These are phyloP conservation scores for Siniperca chuatsi DNA, from an alignment of 2,113 vertebrate genomes.

Conservation along the genomic window DNA sequence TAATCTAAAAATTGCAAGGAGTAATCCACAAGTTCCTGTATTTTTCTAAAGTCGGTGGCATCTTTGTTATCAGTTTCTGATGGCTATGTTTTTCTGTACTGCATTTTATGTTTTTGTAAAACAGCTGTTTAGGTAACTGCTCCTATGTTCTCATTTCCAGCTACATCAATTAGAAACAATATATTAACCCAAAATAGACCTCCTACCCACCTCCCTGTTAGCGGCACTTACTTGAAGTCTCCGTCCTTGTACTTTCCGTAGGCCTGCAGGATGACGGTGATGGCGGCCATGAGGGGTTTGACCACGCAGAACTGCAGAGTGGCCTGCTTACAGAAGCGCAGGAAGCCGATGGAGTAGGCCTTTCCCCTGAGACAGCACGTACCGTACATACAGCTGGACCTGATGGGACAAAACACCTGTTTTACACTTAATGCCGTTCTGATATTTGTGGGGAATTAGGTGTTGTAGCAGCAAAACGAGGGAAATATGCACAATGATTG, in stretches of 20 bases:
- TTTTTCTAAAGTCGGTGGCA: not conserved
- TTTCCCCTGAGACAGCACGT: constrained; percentile 98
- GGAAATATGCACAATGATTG: not conserved
- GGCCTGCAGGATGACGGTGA: constrained; percentile 95
- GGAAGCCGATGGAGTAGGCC: constrained; percentile 95
- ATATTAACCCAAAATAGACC: not conserved
- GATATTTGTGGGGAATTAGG: not conserved
- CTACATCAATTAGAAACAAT: not conserved
- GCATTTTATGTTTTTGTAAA: not conserved
- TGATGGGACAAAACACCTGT: constrained; percentile 57
- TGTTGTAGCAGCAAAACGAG: not conserved
- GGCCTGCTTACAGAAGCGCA: constrained; percentile 98
- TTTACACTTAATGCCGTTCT: not conserved
- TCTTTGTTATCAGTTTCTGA: not conserved
- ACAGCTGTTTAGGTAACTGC: not conserved
- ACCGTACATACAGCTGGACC: constrained; percentile 96
- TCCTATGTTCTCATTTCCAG: not conserved
- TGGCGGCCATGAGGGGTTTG: constrained; percentile 95
- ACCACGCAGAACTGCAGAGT: constrained; percentile 99
- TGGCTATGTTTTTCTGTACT: not conserved
- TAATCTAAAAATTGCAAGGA: not conserved
- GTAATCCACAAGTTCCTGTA: not conserved
- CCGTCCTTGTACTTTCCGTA: constrained; percentile 96
- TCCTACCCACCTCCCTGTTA: not conserved
- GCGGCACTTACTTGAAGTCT: constrained; percentile 93